Percentiles rank a stretch among this genome's conserved stretches.
Conservation (phyloP, 2,113 vertebrate genomes). For the Platysteira castanea region DNA sequence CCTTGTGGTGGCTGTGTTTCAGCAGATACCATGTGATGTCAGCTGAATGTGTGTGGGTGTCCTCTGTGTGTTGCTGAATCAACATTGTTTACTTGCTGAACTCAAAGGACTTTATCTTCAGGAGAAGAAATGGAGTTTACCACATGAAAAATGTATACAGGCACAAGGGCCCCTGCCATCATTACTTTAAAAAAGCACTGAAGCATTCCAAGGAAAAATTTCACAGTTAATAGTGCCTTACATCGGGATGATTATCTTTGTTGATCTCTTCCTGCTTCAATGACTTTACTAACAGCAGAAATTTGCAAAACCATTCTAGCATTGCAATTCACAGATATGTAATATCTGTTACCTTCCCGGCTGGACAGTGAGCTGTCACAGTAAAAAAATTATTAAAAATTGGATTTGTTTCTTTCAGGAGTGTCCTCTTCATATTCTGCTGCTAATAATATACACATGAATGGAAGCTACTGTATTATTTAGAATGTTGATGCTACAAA, state of each 20-base stretch:
- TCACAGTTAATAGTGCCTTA: background rate
- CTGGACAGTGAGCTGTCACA: background rate
- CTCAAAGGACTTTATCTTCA: background rate
- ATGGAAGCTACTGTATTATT: background rate
- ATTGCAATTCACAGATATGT: background rate
- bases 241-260: background rate
- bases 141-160: background rate
- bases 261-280: background rate
- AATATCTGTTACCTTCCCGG: background rate
- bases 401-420: background rate
- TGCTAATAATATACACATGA: background rate
- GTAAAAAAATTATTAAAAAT: background rate
- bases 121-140: background rate
- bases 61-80: background rate
- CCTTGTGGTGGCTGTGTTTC: background rate
- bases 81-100: background rate
- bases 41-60: background rate
- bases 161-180: background rate
- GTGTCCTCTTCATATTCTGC: background rate
- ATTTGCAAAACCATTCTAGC: background rate
- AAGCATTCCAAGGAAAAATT: background rate
- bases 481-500: background rate
- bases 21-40: background rate
- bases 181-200: background rate
- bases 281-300: background rate